A percentile compares a stretch with the other conserved stretches of the same genome.
These are phyloP conservation scores for Magallana angulata DNA, from an alignment of 1,140 invertebrate species.

Conservation along the genomic window DNA sequence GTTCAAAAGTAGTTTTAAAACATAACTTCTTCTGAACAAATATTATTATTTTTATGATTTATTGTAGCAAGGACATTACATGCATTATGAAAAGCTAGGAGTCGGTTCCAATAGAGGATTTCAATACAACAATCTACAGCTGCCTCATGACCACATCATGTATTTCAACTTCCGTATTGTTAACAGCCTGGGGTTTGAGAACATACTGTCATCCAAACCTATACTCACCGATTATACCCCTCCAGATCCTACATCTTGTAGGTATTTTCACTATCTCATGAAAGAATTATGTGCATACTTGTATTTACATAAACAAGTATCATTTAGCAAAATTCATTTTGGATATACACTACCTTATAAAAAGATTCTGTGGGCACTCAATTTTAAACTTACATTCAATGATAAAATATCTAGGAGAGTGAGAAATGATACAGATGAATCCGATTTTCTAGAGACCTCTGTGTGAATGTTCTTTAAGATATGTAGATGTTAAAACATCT, in stretches of 20 bases:
- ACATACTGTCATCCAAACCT: conserved; percentile 61
- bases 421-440: too few relatives aligned
- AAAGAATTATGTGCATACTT: too few relatives aligned
- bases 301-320: too few relatives aligned
- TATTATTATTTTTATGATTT: conserved; percentile 30
- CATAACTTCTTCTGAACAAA: background rate
- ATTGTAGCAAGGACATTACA: conserved; percentile 42
- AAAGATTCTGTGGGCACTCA: too few relatives aligned
- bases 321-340: too few relatives aligned
- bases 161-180: conserved; percentile 64
- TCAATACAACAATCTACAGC: conserved; percentile 43
- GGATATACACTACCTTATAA: too few relatives aligned
- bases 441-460: too few relatives aligned
- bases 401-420: too few relatives aligned
- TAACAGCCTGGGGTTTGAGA: conserved; percentile 60
- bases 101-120: conserved; percentile 61
- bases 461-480: too few relatives aligned
- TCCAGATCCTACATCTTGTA: conserved; percentile 58
- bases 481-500: too few relatives aligned
- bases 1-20: too few relatives aligned
- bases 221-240: conserved; percentile 65
- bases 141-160: conserved; percentile 61
- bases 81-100: conserved; percentile 65
- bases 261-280: background rate
- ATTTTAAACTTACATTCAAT: too few relatives aligned